Conservation (phyloP, 1,140 invertebrate genomes). For the Hetaerina americana region DNA sequence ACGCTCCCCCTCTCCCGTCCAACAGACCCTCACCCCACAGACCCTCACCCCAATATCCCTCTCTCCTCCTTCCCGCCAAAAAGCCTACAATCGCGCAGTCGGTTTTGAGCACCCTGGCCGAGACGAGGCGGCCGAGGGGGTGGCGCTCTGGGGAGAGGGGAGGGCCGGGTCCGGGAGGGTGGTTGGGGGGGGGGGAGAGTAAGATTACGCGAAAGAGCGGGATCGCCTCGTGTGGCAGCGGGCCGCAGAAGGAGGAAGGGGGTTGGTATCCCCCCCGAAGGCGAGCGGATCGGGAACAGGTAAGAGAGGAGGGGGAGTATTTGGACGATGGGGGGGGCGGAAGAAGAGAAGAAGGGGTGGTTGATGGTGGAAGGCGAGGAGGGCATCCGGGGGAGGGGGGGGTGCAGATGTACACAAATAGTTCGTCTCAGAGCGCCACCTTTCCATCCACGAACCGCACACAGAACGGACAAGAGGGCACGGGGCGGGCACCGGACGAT, state of each 20-base stretch:
- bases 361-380: slow-evolving; percentile 16
- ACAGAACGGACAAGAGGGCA: slow-evolving; percentile 34
- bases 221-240: slow-evolving; percentile 31
- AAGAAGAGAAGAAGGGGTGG: too few relatives aligned
- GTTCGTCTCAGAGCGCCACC: slow-evolving; percentile 32
- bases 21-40: neutral
- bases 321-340: too few relatives aligned
- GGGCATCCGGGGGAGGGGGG: slow-evolving; percentile 33
- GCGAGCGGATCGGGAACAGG: too few relatives aligned
- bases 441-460: slow-evolving; percentile 24
- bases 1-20: neutral
- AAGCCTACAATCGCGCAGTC: neutral
- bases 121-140: neutral
- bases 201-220: slow-evolving; percentile 15
- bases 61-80: neutral
- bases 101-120: neutral
- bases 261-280: too few relatives aligned
- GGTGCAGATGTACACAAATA: slow-evolving; percentile 36
- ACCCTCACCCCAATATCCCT: neutral
- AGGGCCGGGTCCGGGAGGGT: neutral
- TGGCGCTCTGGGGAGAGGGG: neutral
- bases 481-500: slow-evolving; percentile 32
- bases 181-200: neutral
- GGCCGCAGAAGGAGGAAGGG: too few relatives aligned
- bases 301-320: too few relatives aligned